Evolutionary conservation across 2,888 invertebrate genomes (phyloP), one percentile per base, ranked within the genome.

Genomic region (Scaptomyza flava): DNA sequence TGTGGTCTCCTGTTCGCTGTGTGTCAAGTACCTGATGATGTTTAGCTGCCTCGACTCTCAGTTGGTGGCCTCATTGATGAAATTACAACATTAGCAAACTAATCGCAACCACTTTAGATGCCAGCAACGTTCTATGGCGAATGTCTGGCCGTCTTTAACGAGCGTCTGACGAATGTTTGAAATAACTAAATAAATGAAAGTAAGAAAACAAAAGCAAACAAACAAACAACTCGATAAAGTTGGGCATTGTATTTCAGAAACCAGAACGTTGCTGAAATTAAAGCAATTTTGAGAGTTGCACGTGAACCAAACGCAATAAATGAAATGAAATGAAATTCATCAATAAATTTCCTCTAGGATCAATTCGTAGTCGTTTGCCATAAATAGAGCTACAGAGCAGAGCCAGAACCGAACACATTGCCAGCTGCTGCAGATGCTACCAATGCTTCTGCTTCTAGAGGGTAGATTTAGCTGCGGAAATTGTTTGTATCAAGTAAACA

Each of bases 61-160:
- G 41, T 41, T 41, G 54, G 31, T 38, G 72, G 46, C 63, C 41
- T 9, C 83, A 79, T 80, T 87, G 84, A 84, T 84, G 79, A 87
- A 84, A 84, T 87, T 87, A 87, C 82, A 84, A 80, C 84, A 87
- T 84, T 87, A 84, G 85, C 87, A 84, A 84, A 84, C 87, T 84
- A 84, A 84, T 84, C 87, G 82, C 74, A 84, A 69, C 80, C 87
- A 84, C 87, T 85, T 85, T 87, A 82, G 83, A 85, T 85, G 84
- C 84, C 68, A 68, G 59, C 68, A 75, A 69, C 82, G 84, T 87
- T 66, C 51, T 14, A 17, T 41, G 33, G 81, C 66, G 79, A 81
- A 81, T 81, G 77, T 81, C 72, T 72, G 73, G 46, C 46, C 33
- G 45, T 30, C 56, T 50, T 47, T 51, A 51, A 31, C 53, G n/a